These are phyloP conservation scores for Actenoides hombroni DNA, from an alignment of 2,113 vertebrate species.

Conservation along the genomic window DNA sequence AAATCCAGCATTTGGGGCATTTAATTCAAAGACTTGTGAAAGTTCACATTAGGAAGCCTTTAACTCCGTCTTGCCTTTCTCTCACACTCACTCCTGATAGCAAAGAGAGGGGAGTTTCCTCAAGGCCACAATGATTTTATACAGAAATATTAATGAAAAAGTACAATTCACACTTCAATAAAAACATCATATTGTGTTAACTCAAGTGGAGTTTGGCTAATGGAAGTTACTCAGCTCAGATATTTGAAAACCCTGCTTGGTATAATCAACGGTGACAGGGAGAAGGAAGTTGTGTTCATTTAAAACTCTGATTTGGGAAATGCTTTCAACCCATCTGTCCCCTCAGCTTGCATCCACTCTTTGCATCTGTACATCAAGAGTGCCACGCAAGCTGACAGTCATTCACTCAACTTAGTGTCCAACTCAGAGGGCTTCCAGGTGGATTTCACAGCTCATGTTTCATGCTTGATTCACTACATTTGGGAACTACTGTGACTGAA, in stretches of 20 bases:
- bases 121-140: not conserved
- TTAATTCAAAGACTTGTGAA: not conserved
- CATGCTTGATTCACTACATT: not conserved
- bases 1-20: not conserved
- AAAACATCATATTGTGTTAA: not conserved
- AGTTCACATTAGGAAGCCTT: not conserved
- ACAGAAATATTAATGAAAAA: not conserved
- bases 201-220: not conserved
- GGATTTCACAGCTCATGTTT: not conserved
- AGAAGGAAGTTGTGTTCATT: not conserved
- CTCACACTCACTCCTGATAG: not conserved
- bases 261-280: not conserved
- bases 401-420: accelerated
- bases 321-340: not conserved
- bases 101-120: not conserved
- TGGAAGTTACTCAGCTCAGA: not conserved
- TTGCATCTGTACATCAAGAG: not conserved
- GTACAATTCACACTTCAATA: not conserved
- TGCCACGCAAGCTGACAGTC: not conserved
- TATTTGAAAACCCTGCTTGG: not conserved
- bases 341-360: not conserved
- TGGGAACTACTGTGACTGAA: not conserved
- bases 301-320: not conserved
- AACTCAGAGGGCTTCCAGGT: not conserved
- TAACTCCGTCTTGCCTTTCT: not conserved